phyloP scores from a whole-genome alignment of 2,113 vertebrate species.

The Xenopus laevis region DNA sequence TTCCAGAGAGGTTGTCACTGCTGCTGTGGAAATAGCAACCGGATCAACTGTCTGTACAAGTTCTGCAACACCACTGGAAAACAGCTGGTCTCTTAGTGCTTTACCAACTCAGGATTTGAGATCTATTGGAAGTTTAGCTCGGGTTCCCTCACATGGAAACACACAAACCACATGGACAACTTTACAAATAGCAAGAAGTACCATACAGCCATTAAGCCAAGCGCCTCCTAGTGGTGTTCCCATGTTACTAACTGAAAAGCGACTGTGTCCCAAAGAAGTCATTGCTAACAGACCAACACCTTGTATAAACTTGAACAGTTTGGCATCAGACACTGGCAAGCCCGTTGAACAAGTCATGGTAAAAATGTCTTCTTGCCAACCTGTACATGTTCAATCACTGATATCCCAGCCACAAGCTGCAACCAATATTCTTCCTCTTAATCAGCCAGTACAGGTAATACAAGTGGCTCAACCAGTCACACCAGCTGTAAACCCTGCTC shows the following conservation, averaged over 20 bases:
- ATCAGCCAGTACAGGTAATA: slow-evolving; percentile 93
- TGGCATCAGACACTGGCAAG: slow-evolving; percentile 62
- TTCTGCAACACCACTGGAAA: slow-evolving; percentile 55
- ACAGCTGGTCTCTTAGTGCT: slow-evolving; percentile 63
- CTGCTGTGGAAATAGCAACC: slow-evolving; percentile 49
- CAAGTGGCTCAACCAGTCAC: slow-evolving; percentile 81
- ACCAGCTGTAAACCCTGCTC: slow-evolving; percentile 68
- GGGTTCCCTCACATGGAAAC: slow-evolving; percentile 75
- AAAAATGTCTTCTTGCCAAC: slow-evolving; percentile 69
- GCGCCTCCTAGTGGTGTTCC: slow-evolving; percentile 62
- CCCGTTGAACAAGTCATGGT: slow-evolving; percentile 66
- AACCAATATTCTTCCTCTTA: slow-evolving; percentile 77
- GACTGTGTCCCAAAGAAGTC: slow-evolving; percentile 39
- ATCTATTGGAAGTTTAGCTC: slow-evolving; percentile 64
- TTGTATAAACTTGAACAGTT: slow-evolving; percentile 55
- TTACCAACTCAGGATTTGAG: slow-evolving; percentile 65
- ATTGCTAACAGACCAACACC: slow-evolving; percentile 45
- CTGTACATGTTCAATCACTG: slow-evolving; percentile 72
- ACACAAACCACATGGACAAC: slow-evolving; percentile 98
- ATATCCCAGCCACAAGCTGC: slow-evolving; percentile 63
- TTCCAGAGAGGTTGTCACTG: slow-evolving; percentile 23
- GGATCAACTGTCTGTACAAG: slow-evolving; percentile 53
- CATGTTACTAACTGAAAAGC: slow-evolving; percentile 57
- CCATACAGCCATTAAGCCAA: slow-evolving; percentile 88
- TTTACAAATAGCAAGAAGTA: slow-evolving; percentile 88